Evolutionary conservation across 2,888 invertebrate genomes (phyloP).

Genomic region (Apoderus coryli): DNA sequence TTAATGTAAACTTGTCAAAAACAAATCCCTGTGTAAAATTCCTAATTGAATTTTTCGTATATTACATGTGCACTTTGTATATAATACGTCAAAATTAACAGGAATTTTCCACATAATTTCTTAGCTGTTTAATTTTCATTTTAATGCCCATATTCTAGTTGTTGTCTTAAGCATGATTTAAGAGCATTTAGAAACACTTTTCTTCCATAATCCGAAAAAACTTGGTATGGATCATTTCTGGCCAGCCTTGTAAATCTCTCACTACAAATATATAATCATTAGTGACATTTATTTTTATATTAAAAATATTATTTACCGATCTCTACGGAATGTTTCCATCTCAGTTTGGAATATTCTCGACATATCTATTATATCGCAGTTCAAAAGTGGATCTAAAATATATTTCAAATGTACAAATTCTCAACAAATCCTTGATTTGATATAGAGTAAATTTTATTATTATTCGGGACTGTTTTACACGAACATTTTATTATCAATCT

Average conservation of each 20-base stretch:
- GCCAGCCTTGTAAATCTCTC: conserved; percentile 21
- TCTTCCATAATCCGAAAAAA: conserved; percentile 24
- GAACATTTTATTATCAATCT: no score
- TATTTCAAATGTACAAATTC: no score
- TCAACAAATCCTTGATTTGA: no score
- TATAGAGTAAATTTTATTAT: no score
- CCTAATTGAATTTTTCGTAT: conserved; percentile 1
- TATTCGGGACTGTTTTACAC: conserved; percentile 1
- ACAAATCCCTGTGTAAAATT: no score
- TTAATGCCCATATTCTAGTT: conserved; percentile 22
- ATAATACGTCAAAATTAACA: neutral
- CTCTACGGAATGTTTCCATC: conserved; percentile 19
- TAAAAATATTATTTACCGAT: conserved; percentile 19
- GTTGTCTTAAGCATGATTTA: conserved; percentile 20
- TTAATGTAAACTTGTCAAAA: no score
- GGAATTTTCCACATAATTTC: conserved; percentile 3
- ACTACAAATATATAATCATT: no score
- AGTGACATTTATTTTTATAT: neutral
- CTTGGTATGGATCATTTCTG: conserved; percentile 23
- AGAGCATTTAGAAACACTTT: conserved; percentile 23
- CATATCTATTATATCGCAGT: conserved; percentile 24
- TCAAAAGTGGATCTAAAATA: conserved; percentile 12
- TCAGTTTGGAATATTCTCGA: conserved; percentile 21
- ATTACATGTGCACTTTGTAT: neutral
- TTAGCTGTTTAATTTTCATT: no score